Evolutionary conservation across 2,888 invertebrate species (phyloP).

Genomic region (Leptopilina drosophilae): DNA sequence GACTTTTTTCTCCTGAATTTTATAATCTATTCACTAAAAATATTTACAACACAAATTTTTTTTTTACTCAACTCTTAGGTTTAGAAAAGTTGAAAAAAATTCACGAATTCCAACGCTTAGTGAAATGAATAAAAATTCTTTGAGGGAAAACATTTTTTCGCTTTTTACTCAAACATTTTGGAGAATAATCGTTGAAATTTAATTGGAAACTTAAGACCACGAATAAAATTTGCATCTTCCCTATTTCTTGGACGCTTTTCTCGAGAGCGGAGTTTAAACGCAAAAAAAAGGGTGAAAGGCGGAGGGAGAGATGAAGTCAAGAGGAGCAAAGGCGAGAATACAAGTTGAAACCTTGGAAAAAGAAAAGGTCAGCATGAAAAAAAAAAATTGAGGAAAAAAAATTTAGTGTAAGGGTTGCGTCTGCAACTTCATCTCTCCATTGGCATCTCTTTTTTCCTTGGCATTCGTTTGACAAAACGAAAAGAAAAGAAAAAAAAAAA

Average conservation of each 20-base stretch:
- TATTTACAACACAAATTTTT: no score
- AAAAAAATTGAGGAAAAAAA: conserved; percentile 4
- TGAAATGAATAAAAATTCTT: no score
- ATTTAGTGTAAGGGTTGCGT: background rate
- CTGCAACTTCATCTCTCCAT: conserved; percentile 35
- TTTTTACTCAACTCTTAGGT: no score
- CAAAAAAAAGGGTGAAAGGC: background rate
- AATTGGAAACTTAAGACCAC: conserved; percentile 17
- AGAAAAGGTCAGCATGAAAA: conserved; percentile 43
- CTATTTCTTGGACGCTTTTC: conserved; percentile 39
- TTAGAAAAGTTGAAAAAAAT: no score
- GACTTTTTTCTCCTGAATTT: no score
- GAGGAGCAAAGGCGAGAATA: conserved; percentile 42
- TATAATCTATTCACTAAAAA: no score
- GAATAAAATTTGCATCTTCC: conserved; percentile 19
- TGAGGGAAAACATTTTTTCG: background rate
- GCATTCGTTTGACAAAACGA: background rate
- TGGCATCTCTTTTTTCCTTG: conserved; percentile 1
- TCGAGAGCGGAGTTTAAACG: conserved; percentile 28
- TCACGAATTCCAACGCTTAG: no score
- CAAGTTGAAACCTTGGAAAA: conserved; percentile 37
- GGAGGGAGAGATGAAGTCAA: conserved; percentile 49
- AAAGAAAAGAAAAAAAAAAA: conserved; percentile 40
- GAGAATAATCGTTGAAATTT: background rate
- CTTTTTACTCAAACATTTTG: background rate